Evolutionary conservation across 2,113 vertebrate genomes (phyloP).

Genomic region (Ellobius talpinus): DNA sequence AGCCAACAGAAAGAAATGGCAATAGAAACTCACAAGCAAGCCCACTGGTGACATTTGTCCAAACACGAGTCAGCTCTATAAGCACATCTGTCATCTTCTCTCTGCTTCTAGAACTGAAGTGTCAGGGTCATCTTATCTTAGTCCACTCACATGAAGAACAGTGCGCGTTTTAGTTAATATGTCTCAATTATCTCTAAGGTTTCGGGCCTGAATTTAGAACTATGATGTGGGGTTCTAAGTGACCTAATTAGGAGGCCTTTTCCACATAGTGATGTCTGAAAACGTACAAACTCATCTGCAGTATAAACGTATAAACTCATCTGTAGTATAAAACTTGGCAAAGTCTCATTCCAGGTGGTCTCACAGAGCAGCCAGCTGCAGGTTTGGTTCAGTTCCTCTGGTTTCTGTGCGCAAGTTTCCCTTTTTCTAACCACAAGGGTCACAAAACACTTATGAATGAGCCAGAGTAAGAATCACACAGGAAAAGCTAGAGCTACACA

Average conservation of each 20-base stretch:
- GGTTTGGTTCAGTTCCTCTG: neutral
- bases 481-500: neutral
- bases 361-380: neutral
- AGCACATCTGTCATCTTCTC: neutral
- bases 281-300: neutral
- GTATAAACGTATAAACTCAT: neutral
- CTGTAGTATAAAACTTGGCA: neutral
- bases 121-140: neutral
- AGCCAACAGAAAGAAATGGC: neutral
- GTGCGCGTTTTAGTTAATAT: neutral
- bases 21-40: neutral
- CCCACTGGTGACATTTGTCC: neutral
- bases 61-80: neutral
- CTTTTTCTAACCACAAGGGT: neutral
- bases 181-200: neutral
- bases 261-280: neutral
- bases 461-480: neutral
- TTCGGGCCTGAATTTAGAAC: neutral
- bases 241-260: neutral
- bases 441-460: neutral
- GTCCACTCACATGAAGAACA: neutral
- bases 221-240: neutral
- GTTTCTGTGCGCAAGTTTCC: neutral
- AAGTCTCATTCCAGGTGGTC: neutral
- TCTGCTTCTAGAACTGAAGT: slow-evolving; percentile 9